Conservation (phyloP, 2,113 vertebrate genomes). For the Regulus satrapa region DNA sequence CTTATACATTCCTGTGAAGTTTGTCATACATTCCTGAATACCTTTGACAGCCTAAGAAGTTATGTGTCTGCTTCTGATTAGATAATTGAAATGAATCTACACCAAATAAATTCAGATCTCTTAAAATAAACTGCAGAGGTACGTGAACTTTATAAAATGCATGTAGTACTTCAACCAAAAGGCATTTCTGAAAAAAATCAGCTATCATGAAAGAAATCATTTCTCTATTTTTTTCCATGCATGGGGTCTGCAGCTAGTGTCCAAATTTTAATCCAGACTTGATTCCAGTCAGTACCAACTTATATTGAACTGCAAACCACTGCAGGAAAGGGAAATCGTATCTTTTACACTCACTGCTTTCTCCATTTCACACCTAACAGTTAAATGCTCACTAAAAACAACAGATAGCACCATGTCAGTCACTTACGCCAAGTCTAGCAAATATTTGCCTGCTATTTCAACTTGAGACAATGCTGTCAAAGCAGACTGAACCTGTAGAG, state of each 20-base stretch:
- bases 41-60: slow-evolving; percentile 59
- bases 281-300: not conserved
- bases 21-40: slow-evolving; percentile 71
- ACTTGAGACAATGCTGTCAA: not conserved
- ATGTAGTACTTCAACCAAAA: slow-evolving; percentile 44
- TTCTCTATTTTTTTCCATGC: not conserved
- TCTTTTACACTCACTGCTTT: not conserved
- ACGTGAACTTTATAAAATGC: slow-evolving; percentile 55
- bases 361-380: not conserved
- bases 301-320: not conserved
- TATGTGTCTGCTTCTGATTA: slow-evolving; percentile 77
- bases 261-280: not conserved
- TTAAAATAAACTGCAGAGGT: slow-evolving; percentile 67
- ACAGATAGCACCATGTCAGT: not conserved
- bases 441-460: not conserved
- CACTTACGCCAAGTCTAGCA: not conserved
- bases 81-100: slow-evolving; percentile 73
- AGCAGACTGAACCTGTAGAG: not conserved
- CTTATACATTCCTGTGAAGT: slow-evolving; percentile 71
- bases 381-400: not conserved
- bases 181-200: slow-evolving; percentile 45
- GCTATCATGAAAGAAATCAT: slow-evolving; percentile 28
- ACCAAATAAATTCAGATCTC: slow-evolving; percentile 69
- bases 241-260: not conserved
- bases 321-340: not conserved